Evolutionary conservation across 2,797 vertebrate genomes (phyloP).

Genomic region (Tiaroga cobitis): DNA sequence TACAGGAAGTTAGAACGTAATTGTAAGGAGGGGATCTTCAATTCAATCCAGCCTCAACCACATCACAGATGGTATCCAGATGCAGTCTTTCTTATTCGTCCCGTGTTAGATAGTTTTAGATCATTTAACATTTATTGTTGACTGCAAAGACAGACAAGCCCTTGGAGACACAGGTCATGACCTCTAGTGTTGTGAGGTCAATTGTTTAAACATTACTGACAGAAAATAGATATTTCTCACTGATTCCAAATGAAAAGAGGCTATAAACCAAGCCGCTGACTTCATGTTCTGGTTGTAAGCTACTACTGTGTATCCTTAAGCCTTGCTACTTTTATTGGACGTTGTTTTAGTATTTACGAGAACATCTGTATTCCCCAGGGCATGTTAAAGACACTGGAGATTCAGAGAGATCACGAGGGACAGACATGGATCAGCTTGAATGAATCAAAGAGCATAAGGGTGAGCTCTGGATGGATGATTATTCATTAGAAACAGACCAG

Average conservation of each 20-base stretch:
- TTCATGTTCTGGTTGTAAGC: conserved; percentile 29
- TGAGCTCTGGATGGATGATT: conserved; percentile 49
- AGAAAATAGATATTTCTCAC: conserved; percentile 12
- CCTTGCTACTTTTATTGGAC: conserved; percentile 42
- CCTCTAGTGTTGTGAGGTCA: conserved; percentile 19
- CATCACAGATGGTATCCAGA: conserved; percentile 54
- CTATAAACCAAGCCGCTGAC: conserved; percentile 46
- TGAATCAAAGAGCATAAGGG: conserved; percentile 6
- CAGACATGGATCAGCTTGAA: conserved; percentile 23
- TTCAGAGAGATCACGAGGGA: conserved; percentile 14
- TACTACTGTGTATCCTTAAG: conserved; percentile 14
- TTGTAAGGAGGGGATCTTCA: conserved; percentile 44
- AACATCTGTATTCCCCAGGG: conserved; percentile 21
- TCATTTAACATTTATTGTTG: conserved; percentile 23
- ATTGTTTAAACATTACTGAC: not conserved
- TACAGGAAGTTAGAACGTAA: conserved; percentile 31
- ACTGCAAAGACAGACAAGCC: not conserved
- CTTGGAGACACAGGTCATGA: not conserved
- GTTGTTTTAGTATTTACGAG: conserved; percentile 33
- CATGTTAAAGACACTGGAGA: not conserved
- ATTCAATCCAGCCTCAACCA: conserved; percentile 24
- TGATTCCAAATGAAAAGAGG: conserved; percentile 45
- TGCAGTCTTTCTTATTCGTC: conserved; percentile 18
- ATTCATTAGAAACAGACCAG: conserved; percentile 59
- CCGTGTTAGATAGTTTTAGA: conserved; percentile 6